These are phyloP conservation scores for Melanostigma gelatinosum DNA, from an alignment of 2,113 vertebrate genomes.

Conservation along the genomic window DNA sequence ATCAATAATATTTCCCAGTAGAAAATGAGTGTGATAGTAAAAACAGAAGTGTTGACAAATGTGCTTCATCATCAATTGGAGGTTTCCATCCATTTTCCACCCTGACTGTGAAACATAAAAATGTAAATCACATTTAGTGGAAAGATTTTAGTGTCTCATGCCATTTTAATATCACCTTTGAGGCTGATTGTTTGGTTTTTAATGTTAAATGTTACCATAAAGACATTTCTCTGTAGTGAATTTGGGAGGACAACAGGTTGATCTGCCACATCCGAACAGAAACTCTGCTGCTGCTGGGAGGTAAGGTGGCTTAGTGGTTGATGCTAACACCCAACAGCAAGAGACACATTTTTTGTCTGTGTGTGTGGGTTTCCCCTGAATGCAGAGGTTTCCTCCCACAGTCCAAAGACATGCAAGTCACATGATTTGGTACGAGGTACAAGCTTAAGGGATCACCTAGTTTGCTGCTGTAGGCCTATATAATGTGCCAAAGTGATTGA, in stretches of 20 bases:
- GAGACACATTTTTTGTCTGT: not conserved
- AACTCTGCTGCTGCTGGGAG: conserved; percentile 17
- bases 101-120: conserved; percentile 43
- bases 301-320: conserved; percentile 23
- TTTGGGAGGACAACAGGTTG: conserved; percentile 2
- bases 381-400: conserved; percentile 4
- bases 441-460: not conserved
- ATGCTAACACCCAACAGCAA: conserved; percentile 2
- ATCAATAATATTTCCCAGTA: not conserved
- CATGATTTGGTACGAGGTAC: not conserved
- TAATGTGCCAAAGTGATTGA: not conserved
- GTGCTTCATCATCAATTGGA: conserved; percentile 8
- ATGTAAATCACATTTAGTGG: conserved; percentile 55
- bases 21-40: not conserved
- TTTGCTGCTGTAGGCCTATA: no score
- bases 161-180: not conserved
- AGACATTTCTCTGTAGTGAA: conserved; percentile 2
- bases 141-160: conserved; percentile 2
- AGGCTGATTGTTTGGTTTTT: not conserved
- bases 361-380: no score
- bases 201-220: not conserved
- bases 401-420: conserved; percentile 3
- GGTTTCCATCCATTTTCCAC: conserved; percentile 55
- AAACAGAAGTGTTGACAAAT: not conserved
- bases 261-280: conserved; percentile 21